Evolutionary conservation across 2,113 vertebrate genomes (phyloP), one percentile per base, ranked within the genome.

Genomic region (Xiphophorus couchianus): DNA sequence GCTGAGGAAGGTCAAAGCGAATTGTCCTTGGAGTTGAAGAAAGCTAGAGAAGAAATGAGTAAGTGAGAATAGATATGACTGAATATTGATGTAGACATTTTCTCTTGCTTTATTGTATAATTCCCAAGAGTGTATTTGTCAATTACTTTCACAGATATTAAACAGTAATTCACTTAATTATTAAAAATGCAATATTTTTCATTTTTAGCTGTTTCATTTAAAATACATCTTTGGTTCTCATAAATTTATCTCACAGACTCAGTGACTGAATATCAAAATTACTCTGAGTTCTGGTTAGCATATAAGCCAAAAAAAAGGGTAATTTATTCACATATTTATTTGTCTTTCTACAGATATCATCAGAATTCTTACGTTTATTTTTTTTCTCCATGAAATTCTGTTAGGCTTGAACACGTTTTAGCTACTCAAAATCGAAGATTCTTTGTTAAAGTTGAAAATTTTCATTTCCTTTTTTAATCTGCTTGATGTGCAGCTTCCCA

Each of bases 11-110:
- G 96, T 92, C 94, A 96, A 88, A 94, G 92, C 82, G 94, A 96
- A 70, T 88, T 99, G 88, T 94, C 87, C 29, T 19, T 91, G 64
- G 96, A 98, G 86, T 95, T 98, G 79, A 92, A 94, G 78, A 95
- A 91, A 87, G 95, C 97, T 93, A 95, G 90, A 93, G 95, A 97
- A 85, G 96, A 99, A 96, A 94, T 96, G 82, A 96, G 98, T 99
- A 94, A 96, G 97, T 66, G 12, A 25, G 4, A 28, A 30, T 19
- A 62, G 8, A 68, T 61, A 22, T 58, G 6, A 58, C 22, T 25
- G 10, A n/a, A 58, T 58, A 58, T 2, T 58, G 25, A 58, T n/a
- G 7, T 25, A 58, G 19, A 8, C 17, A 22, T 17, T 58, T 51
- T 58, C 22, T 58, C 22, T 58, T 58, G 44, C 9, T 58, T 37